A percentile compares a stretch with the other conserved stretches of the same genome.
These are phyloP conservation scores for Fulica atra DNA, from an alignment of 2,113 vertebrate species.

Conservation along the genomic window DNA sequence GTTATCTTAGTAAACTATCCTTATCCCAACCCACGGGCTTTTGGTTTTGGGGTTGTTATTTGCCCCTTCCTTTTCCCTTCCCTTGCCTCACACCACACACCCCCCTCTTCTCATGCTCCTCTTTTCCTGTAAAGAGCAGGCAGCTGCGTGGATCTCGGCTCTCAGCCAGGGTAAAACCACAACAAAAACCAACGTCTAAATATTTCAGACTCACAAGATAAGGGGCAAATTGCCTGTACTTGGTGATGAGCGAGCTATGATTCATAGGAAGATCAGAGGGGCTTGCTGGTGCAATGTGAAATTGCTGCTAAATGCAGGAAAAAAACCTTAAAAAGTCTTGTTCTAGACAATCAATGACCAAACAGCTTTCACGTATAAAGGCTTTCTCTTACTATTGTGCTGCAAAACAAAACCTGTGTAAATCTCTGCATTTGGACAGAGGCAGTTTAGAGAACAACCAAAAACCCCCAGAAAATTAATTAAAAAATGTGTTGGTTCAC, in stretches of 20 bases:
- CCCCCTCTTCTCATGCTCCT: too few species aligned
- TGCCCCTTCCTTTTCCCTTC: too few species aligned
- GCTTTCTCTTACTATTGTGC: not conserved
- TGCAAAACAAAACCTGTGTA: not conserved
- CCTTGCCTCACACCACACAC: too few species aligned
- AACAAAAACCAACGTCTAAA: not conserved
- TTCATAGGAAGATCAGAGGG: not conserved
- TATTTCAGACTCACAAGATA: conserved; percentile 2
- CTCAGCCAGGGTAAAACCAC: too few species aligned
- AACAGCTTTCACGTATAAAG: not conserved
- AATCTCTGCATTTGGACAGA: not conserved
- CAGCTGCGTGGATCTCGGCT: too few species aligned
- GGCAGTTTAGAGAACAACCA: not conserved
- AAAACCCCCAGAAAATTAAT: not conserved
- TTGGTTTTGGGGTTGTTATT: too few species aligned
- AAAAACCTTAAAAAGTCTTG: not conserved
- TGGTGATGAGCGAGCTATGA: conserved; percentile 37
- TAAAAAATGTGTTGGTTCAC: not conserved
- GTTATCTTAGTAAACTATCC: too few species aligned
- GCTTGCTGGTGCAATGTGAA: not conserved
- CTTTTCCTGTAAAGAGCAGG: too few species aligned
- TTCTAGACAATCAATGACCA: not conserved
- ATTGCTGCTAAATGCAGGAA: not conserved
- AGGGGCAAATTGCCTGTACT: conserved; percentile 2
- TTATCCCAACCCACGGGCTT: too few species aligned